A percentile compares a stretch with the other conserved stretches of the same genome.
These are phyloP conservation scores for Puffinus mauretanicus DNA, from an alignment of 2,113 vertebrate species.

Conservation along the genomic window DNA sequence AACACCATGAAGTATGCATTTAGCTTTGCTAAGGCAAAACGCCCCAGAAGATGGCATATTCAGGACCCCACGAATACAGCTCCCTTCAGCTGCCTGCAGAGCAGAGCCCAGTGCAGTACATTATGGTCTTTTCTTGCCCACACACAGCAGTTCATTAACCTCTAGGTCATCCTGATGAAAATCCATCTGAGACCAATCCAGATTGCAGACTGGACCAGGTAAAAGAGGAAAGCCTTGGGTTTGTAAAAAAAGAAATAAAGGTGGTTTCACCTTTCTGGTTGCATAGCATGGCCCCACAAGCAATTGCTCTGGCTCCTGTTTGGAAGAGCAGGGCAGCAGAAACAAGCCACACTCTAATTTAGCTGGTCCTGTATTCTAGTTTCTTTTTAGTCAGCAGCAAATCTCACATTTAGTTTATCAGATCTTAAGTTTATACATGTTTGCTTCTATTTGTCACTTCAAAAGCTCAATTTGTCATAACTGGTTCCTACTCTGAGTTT, in stretches of 20 bases:
- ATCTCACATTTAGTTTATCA: background rate
- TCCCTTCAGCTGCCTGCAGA: background rate
- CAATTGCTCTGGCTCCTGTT: background rate
- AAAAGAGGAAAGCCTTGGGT: background rate
- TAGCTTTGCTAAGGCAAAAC: background rate
- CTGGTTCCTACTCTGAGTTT: slow-evolving; percentile 12
- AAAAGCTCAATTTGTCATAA: slow-evolving; percentile 56
- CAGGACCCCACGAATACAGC: background rate
- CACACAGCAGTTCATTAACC: background rate
- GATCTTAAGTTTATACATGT: background rate
- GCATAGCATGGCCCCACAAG: background rate
- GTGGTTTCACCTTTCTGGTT: background rate
- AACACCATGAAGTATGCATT: background rate
- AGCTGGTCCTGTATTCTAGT: background rate
- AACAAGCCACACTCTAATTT: background rate
- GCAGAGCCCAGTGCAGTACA: background rate
- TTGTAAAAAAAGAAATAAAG: background rate
- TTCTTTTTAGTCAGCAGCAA: background rate
- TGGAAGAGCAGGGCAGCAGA: background rate
- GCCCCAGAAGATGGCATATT: background rate
- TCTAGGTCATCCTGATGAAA: background rate
- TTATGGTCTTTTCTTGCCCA: background rate
- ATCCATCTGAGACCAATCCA: background rate
- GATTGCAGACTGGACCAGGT: background rate
- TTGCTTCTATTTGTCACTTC: slow-evolving; percentile 48